Percentiles rank a stretch among this genome's conserved stretches.
Conservation (phyloP, 2,113 vertebrate species). For the Dicentrarchus labrax region DNA sequence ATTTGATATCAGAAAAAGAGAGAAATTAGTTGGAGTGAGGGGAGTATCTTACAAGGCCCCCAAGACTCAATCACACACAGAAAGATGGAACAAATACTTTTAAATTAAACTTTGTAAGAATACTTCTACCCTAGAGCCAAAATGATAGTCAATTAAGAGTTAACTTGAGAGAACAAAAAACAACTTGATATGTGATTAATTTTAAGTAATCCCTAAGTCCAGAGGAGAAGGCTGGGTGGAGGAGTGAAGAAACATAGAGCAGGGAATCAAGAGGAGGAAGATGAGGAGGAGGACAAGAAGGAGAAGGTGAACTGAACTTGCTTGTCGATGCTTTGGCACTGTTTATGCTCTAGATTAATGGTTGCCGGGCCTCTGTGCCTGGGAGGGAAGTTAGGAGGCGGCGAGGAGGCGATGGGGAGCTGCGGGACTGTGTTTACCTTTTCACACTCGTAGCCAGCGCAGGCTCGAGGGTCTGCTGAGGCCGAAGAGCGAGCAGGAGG, state of each 20-base stretch:
- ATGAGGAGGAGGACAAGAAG: neutral
- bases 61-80: neutral
- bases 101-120: neutral
- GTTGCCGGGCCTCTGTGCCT: conserved; percentile 33
- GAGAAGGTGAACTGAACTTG: neutral
- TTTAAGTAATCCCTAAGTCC: neutral
- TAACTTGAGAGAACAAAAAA: neutral
- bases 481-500: neutral
- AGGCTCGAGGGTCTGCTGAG: conserved; percentile 26
- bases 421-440: conserved; percentile 46
- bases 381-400: neutral
- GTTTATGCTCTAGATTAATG: conserved; percentile 55
- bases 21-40: neutral
- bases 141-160: neutral
- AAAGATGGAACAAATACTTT: conserved; percentile 1
- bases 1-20: neutral
- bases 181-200: neutral
- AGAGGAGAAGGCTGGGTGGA: neutral
- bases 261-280: neutral
- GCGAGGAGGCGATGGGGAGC: conserved; percentile 19
- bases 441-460: neutral
- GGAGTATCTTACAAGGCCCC: neutral
- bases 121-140: neutral
- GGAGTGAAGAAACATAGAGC: neutral
- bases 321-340: conserved; percentile 1